Evolutionary conservation across 1,140 invertebrate species (phyloP), one percentile per base, ranked within the genome.

Genomic region (Eurosta solidaginis): DNA sequence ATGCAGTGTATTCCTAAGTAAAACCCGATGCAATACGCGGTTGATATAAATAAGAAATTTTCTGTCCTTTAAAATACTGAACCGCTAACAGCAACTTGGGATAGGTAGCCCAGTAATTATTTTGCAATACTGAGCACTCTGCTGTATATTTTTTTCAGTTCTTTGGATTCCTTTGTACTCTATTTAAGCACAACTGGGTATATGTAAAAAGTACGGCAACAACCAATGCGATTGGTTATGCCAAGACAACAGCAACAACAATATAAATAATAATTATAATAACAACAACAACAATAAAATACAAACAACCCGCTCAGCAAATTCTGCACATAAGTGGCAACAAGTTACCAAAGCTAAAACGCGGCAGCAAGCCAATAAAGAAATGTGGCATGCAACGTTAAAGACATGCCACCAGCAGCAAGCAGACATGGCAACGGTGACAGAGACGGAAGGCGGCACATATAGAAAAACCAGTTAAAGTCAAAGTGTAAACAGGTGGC

Each of bases 401-500:
- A n/a, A n/a, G n/a, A n/a, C n/a, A n/a, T n/a, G n/a, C n/a, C n/a
- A 20, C 29, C 5, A 6, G 25, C 59, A 6, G 29, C 14, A 20
- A 27, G 12, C 27, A 2, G 12, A 59, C 52, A 33, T 27, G 14
- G 54, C 54, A 36, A 36, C n/a, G n/a, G n/a, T n/a, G n/a, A n/a
- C n/a, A n/a, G n/a, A n/a, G n/a, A n/a, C n/a, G n/a, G n/a, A n/a
- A n/a, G n/a, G n/a, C n/a, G n/a, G n/a, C n/a, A n/a, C n/a, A n/a
- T n/a, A n/a, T n/a, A n/a, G n/a, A n/a, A 6, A 68, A 68, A 68
- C 59, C 59, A 68, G 59, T 68, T 68, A 40, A 40, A 68, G n/a
- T 68, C 59, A 68, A 59, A 36, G 54, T 59, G 54, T 59, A 59
- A 68, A 68, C 59, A 68, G 59, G 59, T 68, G 59, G 33, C 59